Evolutionary conservation across 2,797 vertebrate genomes (phyloP).

Genomic region (Sebastiscus albofasciatus): DNA sequence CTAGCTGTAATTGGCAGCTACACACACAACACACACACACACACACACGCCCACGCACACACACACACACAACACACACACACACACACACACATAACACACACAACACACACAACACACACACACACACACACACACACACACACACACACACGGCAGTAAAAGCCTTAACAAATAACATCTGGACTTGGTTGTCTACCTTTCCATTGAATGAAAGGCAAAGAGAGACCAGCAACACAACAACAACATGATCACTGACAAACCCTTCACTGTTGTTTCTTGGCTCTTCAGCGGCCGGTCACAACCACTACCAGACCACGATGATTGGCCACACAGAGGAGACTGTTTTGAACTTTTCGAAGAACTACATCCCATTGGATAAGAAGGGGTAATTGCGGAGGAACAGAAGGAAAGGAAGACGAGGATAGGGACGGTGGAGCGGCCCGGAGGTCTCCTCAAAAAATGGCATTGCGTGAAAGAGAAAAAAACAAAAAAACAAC

Average conservation of each 20-base stretch:
- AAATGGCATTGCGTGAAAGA: not conserved
- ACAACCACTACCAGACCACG: slow-evolving; percentile 70
- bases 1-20: slow-evolving; percentile 70
- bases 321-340: slow-evolving; percentile 54
- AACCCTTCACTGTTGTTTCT: slow-evolving; percentile 67
- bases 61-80: slow-evolving; percentile 26
- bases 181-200: slow-evolving; percentile 76
- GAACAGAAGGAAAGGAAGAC: slow-evolving; percentile 6
- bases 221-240: slow-evolving; percentile 68
- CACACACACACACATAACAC: not conserved
- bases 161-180: slow-evolving; percentile 76
- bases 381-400: slow-evolving; percentile 48
- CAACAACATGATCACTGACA: slow-evolving; percentile 69
- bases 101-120: slow-evolving; percentile 6
- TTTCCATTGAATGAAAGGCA: slow-evolving; percentile 68
- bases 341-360: slow-evolving; percentile 25
- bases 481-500: slow-evolving; percentile 17
- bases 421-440: slow-evolving; percentile 19
- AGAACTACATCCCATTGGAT: slow-evolving; percentile 35
- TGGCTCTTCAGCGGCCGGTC: slow-evolving; percentile 61
- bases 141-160: slow-evolving; percentile 31
- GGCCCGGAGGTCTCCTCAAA: slow-evolving; percentile 46
- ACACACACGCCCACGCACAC: slow-evolving; percentile 11
- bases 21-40: slow-evolving; percentile 5
- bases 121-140: slow-evolving; percentile 24